Evolutionary conservation across 1,140 invertebrate species (phyloP).

Genomic region (Sesamia nonagrioides): DNA sequence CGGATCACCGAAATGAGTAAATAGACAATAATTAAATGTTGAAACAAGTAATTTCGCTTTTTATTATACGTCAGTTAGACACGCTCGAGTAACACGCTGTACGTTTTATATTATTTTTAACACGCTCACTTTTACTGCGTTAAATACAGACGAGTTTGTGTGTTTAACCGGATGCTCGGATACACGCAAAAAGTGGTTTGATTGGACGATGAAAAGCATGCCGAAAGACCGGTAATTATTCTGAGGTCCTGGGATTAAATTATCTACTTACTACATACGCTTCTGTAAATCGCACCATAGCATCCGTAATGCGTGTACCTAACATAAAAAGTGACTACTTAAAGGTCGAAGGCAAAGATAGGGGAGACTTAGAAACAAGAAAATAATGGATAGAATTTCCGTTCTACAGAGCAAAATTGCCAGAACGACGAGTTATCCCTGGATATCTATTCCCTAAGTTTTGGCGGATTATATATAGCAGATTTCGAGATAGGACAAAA

Average conservation of each 20-base stretch:
- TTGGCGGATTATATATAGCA: too few relatives aligned
- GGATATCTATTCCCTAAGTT: too few relatives aligned
- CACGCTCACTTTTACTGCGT: conserved; percentile 23
- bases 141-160: conserved; percentile 4
- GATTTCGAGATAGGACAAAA: too few relatives aligned
- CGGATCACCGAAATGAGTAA: not conserved
- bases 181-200: conserved; percentile 15
- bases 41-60: conserved; percentile 10
- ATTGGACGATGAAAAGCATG: conserved; percentile 28
- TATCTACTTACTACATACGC: not conserved
- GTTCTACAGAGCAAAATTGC: too few relatives aligned
- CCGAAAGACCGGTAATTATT: conserved; percentile 18
- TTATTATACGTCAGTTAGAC: not conserved
- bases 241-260: not conserved
- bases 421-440: too few relatives aligned
- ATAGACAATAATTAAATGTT: not conserved
- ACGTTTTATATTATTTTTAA: not conserved
- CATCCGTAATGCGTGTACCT: too few relatives aligned
- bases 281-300: not conserved
- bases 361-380: too few relatives aligned
- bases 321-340: too few relatives aligned
- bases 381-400: too few relatives aligned
- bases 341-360: too few relatives aligned
- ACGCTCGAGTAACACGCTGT: conserved; percentile 19
- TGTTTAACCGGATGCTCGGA: conserved; percentile 25